phyloP scores from a whole-genome alignment of 2,888 invertebrate genomes.

The Parnassius orleans region DNA sequence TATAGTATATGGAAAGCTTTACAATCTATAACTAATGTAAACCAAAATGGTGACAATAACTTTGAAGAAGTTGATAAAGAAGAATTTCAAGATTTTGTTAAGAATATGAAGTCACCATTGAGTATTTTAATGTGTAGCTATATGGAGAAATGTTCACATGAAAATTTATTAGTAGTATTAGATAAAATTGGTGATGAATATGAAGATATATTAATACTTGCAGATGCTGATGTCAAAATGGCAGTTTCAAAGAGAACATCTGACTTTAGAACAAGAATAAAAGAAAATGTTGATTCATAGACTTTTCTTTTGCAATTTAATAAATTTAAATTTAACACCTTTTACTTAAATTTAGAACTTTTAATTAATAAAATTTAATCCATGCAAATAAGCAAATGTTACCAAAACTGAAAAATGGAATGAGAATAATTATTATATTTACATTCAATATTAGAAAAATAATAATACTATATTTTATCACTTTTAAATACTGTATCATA shows the following conservation, averaged over 20 bases:
- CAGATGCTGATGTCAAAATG: slow-evolving; percentile 43
- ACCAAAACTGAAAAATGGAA: too few species aligned
- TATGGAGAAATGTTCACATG: slow-evolving; percentile 54
- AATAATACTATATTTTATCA: too few species aligned
- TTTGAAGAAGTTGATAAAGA: slow-evolving; percentile 57
- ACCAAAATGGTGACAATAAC: slow-evolving; percentile 46
- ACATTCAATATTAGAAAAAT: too few species aligned
- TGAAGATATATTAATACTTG: slow-evolving; percentile 50
- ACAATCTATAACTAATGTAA: slow-evolving; percentile 43
- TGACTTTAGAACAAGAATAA: slow-evolving; percentile 54
- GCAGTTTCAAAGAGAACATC: slow-evolving; percentile 48
- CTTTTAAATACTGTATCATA: too few species aligned
- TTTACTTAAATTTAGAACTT: too few species aligned
- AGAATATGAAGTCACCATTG: slow-evolving; percentile 53
- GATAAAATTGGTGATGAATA: slow-evolving; percentile 52
- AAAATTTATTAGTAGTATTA: slow-evolving; percentile 48
- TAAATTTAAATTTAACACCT: too few species aligned
- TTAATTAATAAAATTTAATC: too few species aligned
- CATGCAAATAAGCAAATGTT: too few species aligned
- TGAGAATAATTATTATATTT: too few species aligned
- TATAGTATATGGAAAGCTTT: slow-evolving; percentile 63
- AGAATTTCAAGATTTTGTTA: slow-evolving; percentile 49
- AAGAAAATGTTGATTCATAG: slow-evolving; percentile 56
- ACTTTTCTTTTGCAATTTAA: slow-evolving; percentile 4
- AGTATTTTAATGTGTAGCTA: slow-evolving; percentile 55